Evolutionary conservation across 2,113 vertebrate species (phyloP).

Genomic region (Eulemur rufifrons): DNA sequence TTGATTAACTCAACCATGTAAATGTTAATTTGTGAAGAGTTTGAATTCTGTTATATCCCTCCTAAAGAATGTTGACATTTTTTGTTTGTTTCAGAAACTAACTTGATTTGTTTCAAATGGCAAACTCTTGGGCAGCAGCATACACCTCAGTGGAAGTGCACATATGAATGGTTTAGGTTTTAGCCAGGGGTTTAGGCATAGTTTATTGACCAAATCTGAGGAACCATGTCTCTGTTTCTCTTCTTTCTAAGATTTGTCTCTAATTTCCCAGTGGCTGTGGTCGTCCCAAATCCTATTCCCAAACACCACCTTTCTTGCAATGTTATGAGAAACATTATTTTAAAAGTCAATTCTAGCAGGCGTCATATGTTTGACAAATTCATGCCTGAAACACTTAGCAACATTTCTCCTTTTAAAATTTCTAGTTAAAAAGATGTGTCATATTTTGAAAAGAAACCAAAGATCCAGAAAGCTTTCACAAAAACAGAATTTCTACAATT

Average conservation of each 20-base stretch:
- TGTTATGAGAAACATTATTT: background rate
- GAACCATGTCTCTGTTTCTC: background rate
- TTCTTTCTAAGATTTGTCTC: background rate
- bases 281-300: background rate
- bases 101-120: background rate
- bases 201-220: background rate
- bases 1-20: background rate
- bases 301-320: background rate
- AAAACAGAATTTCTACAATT: constrained; percentile 70
- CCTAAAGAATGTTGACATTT: background rate
- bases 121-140: background rate
- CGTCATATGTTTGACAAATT: background rate
- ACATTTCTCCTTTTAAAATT: constrained; percentile 50
- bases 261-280: background rate
- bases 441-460: background rate
- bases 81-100: background rate
- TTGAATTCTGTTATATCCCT: background rate
- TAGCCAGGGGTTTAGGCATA: background rate
- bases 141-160: background rate
- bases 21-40: background rate
- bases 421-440: background rate
- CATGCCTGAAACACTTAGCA: background rate
- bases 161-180: background rate
- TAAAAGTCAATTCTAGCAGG: constrained; percentile 29
- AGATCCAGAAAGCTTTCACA: constrained; percentile 54